These are phyloP conservation scores for Haplotaxodon microlepis DNA, from an alignment of 2,113 vertebrate species.

Conservation along the genomic window DNA sequence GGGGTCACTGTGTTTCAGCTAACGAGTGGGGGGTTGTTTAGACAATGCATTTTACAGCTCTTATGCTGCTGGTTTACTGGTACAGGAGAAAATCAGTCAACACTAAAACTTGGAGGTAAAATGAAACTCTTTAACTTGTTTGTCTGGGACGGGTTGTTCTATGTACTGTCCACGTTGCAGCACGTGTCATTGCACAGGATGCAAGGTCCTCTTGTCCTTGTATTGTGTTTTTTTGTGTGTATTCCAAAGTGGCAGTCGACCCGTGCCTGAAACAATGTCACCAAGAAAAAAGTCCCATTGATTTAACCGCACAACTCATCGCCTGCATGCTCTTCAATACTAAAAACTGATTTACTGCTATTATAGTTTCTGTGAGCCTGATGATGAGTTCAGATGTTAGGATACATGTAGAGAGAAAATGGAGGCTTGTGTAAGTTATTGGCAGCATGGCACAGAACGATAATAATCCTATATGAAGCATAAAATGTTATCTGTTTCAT, in stretches of 20 bases:
- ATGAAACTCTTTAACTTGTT: neutral
- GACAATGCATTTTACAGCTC: neutral
- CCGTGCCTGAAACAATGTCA: slow-evolving; percentile 5
- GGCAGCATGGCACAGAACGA: neutral
- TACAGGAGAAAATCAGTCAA: neutral
- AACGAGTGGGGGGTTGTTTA: neutral
- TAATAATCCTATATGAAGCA: neutral
- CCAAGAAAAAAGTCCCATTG: neutral
- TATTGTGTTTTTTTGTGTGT: neutral
- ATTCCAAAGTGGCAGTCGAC: neutral
- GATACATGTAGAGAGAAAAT: neutral
- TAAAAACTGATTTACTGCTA: neutral
- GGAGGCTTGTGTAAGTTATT: neutral
- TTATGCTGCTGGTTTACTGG: neutral
- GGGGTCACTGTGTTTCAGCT: neutral
- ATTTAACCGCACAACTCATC: neutral
- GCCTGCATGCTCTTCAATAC: neutral
- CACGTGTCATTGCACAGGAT: neutral
- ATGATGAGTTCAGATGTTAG: neutral
- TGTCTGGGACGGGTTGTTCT: neutral
- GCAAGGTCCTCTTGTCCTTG: slow-evolving; percentile 22
- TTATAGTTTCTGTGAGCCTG: neutral
- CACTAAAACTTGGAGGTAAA: neutral
- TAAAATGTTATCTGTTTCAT: neutral
- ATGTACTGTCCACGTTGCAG: neutral